Percentiles rank a stretch among this genome's conserved stretches.
These are phyloP conservation scores for Drosophila nr. medialis DNA, from an alignment of 2,888 invertebrate genomes.

Conservation along the genomic window DNA sequence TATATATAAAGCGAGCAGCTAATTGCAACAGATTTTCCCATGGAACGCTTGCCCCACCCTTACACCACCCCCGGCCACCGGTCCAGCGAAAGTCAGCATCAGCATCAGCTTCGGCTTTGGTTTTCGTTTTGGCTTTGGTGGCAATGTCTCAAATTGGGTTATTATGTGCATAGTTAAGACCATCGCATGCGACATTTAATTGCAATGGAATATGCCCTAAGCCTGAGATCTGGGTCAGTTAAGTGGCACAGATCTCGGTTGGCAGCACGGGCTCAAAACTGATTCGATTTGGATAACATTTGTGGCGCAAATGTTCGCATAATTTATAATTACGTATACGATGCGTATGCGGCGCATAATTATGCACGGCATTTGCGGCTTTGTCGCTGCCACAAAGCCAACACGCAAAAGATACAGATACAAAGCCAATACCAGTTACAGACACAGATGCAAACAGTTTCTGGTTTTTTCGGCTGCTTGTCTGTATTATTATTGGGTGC, in stretches of 20 bases:
- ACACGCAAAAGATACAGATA: constrained; percentile 61
- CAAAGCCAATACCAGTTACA: constrained; percentile 9
- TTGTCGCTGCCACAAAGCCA: constrained; percentile 48
- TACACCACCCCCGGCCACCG: constrained; percentile 6
- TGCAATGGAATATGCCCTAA: constrained; percentile 62
- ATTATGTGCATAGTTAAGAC: constrained; percentile 76
- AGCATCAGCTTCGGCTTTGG: constrained; percentile 11
- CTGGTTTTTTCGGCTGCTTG: constrained; percentile 31
- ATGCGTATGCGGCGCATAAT: constrained; percentile 57
- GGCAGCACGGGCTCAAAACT: constrained; percentile 43
- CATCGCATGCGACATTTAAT: constrained; percentile 74
- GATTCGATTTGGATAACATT: constrained; percentile 63
- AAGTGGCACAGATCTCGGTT: constrained; percentile 65
- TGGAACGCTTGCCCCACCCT: constrained; percentile 30
- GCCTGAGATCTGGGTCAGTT: constrained; percentile 71
- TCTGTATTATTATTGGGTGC: constrained; percentile 44
- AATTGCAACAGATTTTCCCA: constrained; percentile 81
- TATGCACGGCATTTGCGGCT: constrained; percentile 61
- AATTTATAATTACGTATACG: constrained; percentile 66
- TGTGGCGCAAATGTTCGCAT: constrained; percentile 62
- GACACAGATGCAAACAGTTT: constrained; percentile 21
- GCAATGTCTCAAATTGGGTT: constrained; percentile 66
- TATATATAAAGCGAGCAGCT: constrained; percentile 69
- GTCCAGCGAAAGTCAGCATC: constrained; percentile 58
- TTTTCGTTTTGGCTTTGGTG: constrained; percentile 12